Conservation (phyloP, 2,113 vertebrate species). For the Pitta sordida region DNA sequence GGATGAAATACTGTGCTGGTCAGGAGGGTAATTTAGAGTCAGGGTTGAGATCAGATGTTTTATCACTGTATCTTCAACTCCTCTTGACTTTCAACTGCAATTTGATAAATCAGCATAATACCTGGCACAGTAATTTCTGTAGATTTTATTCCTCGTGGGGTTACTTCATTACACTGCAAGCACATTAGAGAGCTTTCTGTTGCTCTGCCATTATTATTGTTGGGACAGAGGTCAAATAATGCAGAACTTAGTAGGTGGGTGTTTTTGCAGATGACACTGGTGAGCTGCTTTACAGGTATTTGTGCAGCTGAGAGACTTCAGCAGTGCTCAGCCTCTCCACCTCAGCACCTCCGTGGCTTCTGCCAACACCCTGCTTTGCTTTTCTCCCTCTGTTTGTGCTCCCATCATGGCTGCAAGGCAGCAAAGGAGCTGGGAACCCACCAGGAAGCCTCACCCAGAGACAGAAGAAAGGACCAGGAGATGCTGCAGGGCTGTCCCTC, state of each 20-base stretch:
- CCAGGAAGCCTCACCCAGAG: background rate
- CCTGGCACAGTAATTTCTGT: conserved; percentile 1
- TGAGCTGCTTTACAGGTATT: background rate
- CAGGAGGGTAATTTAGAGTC: background rate
- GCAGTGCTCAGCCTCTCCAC: background rate
- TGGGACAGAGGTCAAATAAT: background rate
- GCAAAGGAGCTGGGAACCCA: background rate
- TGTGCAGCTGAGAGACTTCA: background rate
- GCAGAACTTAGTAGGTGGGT: background rate
- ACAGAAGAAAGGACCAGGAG: background rate
- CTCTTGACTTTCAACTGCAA: conserved; percentile 30
- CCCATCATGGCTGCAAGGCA: background rate
- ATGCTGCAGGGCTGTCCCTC: background rate
- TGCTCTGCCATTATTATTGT: background rate
- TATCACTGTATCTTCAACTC: background rate
- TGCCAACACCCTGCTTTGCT: background rate
- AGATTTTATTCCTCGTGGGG: background rate
- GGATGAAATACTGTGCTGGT: background rate
- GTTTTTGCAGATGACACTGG: background rate
- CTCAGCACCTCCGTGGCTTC: background rate
- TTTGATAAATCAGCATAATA: conserved; percentile 49
- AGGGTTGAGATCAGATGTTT: conserved; percentile 8
- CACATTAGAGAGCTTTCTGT: background rate
- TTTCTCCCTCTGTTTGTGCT: background rate
- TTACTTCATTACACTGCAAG: background rate